Conservation (phyloP, 2,113 vertebrate genomes). For the Epinephelus lanceolatus region DNA sequence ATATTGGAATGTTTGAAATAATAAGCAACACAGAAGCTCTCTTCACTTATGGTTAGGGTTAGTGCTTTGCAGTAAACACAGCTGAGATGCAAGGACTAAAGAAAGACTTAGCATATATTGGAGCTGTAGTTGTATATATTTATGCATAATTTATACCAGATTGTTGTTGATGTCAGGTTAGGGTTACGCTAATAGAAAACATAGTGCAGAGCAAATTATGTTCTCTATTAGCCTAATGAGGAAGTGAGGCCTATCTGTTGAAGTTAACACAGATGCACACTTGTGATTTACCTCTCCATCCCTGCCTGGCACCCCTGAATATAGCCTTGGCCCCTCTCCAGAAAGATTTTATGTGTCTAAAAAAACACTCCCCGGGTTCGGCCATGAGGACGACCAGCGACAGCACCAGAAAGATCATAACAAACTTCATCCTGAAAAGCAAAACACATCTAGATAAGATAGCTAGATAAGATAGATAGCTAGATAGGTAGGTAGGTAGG, state of each 20-base stretch:
- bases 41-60: background rate
- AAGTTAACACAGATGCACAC: background rate
- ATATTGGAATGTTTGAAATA: background rate
- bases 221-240: no score
- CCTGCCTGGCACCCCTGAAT: fast-evolving
- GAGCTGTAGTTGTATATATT: no score
- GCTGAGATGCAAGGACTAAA: background rate
- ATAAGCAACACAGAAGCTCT: background rate
- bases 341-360: fast-evolving
- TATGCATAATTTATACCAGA: no score
- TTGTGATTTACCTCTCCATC: slow-evolving; percentile 23
- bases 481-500: no score
- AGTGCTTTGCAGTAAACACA: no score
- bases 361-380: slow-evolving; percentile 42
- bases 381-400: slow-evolving; percentile 64
- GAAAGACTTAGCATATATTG: background rate
- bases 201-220: no score
- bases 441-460: background rate
- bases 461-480: background rate
- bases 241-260: background rate
- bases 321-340: background rate
- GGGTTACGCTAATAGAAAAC: no score
- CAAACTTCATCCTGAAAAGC: slow-evolving; percentile 50
- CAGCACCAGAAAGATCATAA: slow-evolving; percentile 50
- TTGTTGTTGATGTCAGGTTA: no score